Evolutionary conservation across 1,140 invertebrate genomes (phyloP), one percentile per base, ranked within the genome.

Genomic region (Ceratina japonica): DNA sequence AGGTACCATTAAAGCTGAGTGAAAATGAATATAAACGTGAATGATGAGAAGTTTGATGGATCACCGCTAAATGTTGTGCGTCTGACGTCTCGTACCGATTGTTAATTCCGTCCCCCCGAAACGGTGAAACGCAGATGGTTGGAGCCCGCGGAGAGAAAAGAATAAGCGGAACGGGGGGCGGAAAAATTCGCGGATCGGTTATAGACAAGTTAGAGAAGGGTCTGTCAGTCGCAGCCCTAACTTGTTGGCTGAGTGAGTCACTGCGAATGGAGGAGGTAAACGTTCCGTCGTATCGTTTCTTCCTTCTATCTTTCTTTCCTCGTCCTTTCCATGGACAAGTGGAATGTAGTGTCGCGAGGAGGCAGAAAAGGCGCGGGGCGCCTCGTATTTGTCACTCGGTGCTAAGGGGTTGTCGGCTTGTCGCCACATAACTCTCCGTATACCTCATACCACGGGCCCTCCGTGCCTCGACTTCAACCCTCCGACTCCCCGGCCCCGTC

Each of bases 361-460:
- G 77, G 56, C 77, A 77, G 82, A 69, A 86, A 86, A 80, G 85
- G 81, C 66, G 71, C 73, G 76, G 68, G 27, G 66, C 70, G 54
- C 71, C 78, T 83, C 86, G 87, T 87, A 88, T 88, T 88, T 88
- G 87, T 88, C 87, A 88, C 87, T 54, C 66, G 79, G 78, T 86
- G 86, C 85, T 88, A 88, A 88, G 87, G 87, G 84, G 85, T 88
- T 88, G 87, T 86, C 85, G 81, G 83, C 86, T 88, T 83, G 83
- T 87, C 87, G 85, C 84, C 86, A 83, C 87, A 88, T 88, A 88
- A 88, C 86, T 88, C 87, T 87, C 79, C 68, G 63, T 64, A 61
- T 63, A 59, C 69, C 73, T 69, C 82, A 62, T 54, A 79, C 80
- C 64, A 65, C 62, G 22, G 7, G 52, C 31, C 37, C 15, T 24